phyloP scores from a whole-genome alignment of 1,140 invertebrate genomes.

The Augochlora pura region DNA sequence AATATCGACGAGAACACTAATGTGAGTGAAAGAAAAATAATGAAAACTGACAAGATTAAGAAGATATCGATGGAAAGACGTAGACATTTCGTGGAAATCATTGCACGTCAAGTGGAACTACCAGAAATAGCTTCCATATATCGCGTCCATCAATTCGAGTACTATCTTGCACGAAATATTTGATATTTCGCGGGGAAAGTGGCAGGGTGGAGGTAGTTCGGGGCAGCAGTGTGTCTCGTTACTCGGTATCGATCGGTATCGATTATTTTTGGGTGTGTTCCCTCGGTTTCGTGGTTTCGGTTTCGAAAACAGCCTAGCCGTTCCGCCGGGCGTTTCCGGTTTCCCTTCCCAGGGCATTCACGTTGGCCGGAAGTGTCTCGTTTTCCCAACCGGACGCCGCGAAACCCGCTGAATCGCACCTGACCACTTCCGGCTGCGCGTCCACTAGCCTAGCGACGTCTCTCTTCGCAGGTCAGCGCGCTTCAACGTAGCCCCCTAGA shows the following conservation, averaged over 20 bases:
- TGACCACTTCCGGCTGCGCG: constrained; percentile 51
- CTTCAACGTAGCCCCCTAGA: constrained; percentile 1
- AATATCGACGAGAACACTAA: too few species aligned
- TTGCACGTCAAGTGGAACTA: too few species aligned
- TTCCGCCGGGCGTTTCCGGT: constrained; percentile 50
- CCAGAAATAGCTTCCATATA: too few species aligned
- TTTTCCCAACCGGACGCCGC: constrained; percentile 55
- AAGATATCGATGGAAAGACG: too few species aligned
- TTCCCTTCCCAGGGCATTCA: constrained; percentile 45
- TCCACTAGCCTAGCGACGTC: constrained; percentile 16
- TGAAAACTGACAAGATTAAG: too few species aligned
- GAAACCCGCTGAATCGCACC: constrained; percentile 47
- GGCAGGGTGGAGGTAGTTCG: too few species aligned
- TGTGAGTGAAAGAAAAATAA: too few species aligned
- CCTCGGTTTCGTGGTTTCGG: constrained; percentile 38
- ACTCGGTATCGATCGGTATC: constrained; percentile 13
- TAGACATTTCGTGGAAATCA: too few species aligned
- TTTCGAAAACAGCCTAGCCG: constrained; percentile 45
- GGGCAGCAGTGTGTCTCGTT: too few species aligned
- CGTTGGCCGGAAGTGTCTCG: constrained; percentile 53
- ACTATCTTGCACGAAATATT: too few species aligned
- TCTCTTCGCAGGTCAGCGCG: constrained; percentile 37
- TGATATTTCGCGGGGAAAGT: too few species aligned
- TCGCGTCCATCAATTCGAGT: too few species aligned
- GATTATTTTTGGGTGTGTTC: constrained; percentile 15